Conservation (phyloP, 1,140 invertebrate species). For the Aphelinus certus region DNA sequence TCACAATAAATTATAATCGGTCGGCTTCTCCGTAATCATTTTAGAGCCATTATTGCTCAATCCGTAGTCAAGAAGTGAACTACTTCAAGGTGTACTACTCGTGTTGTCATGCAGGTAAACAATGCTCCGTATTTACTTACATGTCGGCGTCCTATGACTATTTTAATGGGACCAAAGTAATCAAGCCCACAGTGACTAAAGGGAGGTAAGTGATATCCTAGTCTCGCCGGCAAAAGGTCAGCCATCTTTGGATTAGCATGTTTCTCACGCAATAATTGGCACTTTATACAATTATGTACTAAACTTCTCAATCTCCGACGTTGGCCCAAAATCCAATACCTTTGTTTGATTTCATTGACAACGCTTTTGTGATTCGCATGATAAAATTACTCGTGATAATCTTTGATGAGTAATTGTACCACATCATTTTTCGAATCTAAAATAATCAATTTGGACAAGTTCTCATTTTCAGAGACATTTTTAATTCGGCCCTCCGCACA, state of each 20-base stretch:
- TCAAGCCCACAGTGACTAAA: conserved; percentile 51
- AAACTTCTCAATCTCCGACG: conserved; percentile 22
- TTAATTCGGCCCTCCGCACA: neutral
- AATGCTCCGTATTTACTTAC: conserved; percentile 56
- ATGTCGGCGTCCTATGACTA: conserved; percentile 43
- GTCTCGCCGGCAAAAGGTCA: conserved; percentile 13
- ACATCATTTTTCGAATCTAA: conserved; percentile 20
- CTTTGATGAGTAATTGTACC: conserved; percentile 23
- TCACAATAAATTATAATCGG: conserved; percentile 27
- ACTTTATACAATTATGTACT: neutral
- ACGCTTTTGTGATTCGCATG: conserved; percentile 43
- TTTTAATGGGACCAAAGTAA: conserved; percentile 51
- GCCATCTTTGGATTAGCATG: conserved; percentile 5
- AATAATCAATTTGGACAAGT: conserved; percentile 4
- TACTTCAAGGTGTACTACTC: conserved; percentile 63
- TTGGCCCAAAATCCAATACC: conserved; percentile 43
- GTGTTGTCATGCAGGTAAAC: conserved; percentile 55
- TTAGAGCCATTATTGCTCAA: conserved; percentile 31
- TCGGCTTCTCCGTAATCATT: conserved; percentile 21
- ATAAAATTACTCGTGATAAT: conserved; percentile 35
- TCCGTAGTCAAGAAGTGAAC: conserved; percentile 30
- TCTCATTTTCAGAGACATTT: neutral
- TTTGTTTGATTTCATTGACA: conserved; percentile 44
- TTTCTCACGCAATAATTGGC: neutral
- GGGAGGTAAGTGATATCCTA: conserved; percentile 36